These are phyloP conservation scores for Galbula dea DNA, from an alignment of 2,113 vertebrate species.

Conservation along the genomic window DNA sequence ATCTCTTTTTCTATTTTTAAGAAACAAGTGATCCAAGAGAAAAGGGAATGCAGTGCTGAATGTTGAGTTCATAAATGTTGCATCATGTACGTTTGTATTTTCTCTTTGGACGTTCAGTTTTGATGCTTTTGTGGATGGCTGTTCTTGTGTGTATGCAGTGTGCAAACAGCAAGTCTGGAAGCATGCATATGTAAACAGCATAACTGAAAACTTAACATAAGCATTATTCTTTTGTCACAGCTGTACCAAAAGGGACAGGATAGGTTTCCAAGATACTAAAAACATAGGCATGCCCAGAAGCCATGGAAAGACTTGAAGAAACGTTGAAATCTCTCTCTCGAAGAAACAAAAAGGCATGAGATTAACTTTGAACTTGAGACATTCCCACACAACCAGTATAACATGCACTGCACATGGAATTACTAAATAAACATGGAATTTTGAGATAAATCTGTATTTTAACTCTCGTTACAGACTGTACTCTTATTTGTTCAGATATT, in stretches of 20 bases:
- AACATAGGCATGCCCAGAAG: conserved; percentile 64
- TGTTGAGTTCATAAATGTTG: background rate
- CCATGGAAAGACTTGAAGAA: conserved; percentile 66
- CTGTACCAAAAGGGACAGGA: conserved; percentile 60
- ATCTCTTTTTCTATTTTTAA: background rate
- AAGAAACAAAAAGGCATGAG: conserved; percentile 65
- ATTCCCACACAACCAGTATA: conserved; percentile 41
- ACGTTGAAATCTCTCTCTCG: conserved; percentile 57
- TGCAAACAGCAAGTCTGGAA: background rate
- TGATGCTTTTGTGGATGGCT: background rate
- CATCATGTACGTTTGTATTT: background rate
- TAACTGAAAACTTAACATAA: conserved; percentile 47
- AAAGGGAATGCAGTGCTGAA: background rate
- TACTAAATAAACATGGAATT: conserved; percentile 47
- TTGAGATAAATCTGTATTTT: conserved; percentile 47
- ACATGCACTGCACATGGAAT: conserved; percentile 50
- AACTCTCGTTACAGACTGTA: background rate
- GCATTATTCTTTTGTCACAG: conserved; percentile 67
- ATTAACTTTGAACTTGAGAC: conserved; percentile 59
- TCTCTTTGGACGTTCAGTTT: background rate
- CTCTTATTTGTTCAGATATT: background rate
- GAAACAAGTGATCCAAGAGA: background rate
- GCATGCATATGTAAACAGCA: background rate
- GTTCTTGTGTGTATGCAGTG: background rate
- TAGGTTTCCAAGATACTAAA: conserved; percentile 71